These are phyloP conservation scores for Hypotaenidia okinawae DNA, from an alignment of 2,797 vertebrate genomes.

Conservation along the genomic window DNA sequence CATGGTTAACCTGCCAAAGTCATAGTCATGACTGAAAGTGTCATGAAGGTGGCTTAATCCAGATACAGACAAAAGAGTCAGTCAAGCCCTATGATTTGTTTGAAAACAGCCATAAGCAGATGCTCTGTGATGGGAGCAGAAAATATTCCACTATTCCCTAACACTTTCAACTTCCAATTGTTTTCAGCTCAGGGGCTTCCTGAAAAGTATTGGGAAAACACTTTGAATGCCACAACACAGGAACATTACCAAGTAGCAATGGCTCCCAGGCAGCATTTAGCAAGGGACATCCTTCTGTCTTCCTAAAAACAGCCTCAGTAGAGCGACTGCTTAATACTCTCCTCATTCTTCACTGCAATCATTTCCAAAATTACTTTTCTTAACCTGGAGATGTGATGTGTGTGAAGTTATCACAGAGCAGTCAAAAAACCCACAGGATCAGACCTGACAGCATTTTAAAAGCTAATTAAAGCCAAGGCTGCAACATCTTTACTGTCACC, in stretches of 20 bases:
- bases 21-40: not conserved
- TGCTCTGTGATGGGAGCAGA: not conserved
- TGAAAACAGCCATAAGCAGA: not conserved
- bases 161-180: not conserved
- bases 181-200: not conserved
- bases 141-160: not conserved
- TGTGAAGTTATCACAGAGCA: not conserved
- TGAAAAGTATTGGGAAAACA: not conserved
- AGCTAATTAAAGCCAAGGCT: not conserved
- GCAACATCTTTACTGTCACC: not conserved
- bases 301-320: not conserved
- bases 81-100: not conserved
- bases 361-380: not conserved
- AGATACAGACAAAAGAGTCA: not conserved
- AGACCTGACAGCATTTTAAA: not conserved
- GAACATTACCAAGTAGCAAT: not conserved
- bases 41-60: not conserved
- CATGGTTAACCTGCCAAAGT: not conserved
- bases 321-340: not conserved
- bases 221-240: not conserved
- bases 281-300: not conserved
- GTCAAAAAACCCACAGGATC: not conserved
- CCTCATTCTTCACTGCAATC: not conserved
- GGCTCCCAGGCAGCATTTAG: not conserved
- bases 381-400: not conserved